Conservation (phyloP, 2,888 invertebrate genomes). For the Leptinotarsa rubiginosa region DNA sequence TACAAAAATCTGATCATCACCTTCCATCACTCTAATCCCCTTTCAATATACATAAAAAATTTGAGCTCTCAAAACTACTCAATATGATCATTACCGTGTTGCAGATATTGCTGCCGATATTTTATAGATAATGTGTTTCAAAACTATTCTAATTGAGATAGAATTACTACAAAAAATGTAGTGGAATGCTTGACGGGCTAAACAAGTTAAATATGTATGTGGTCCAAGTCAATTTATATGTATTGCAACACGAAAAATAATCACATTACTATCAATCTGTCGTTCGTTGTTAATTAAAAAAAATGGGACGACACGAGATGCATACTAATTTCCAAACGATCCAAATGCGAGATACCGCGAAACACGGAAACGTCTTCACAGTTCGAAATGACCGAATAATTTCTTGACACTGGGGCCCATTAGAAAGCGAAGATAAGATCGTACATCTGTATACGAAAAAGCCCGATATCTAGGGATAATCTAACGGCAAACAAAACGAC, state of each 20-base stretch:
- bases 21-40: too few relatives aligned
- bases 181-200: too few relatives aligned
- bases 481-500: slow-evolving; percentile 20
- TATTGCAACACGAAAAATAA: not conserved
- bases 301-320: not conserved
- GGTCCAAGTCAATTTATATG: too few relatives aligned
- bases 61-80: too few relatives aligned
- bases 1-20: too few relatives aligned
- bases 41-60: too few relatives aligned
- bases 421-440: slow-evolving; percentile 12
- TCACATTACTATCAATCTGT: not conserved
- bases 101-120: too few relatives aligned
- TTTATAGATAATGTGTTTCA: too few relatives aligned
- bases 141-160: too few relatives aligned
- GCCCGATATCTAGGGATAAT: not conserved
- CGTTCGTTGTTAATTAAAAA: not conserved
- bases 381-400: slow-evolving; percentile 10
- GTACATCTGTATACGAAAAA: not conserved
- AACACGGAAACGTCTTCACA: slow-evolving; percentile 7
- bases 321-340: not conserved
- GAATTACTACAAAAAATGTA: too few relatives aligned
- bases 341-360: not conserved
- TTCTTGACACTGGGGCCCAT: not conserved
- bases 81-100: too few relatives aligned
- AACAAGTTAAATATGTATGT: too few relatives aligned